Conservation (phyloP, 1,140 invertebrate genomes). For the Drosophila parabipectinata region DNA sequence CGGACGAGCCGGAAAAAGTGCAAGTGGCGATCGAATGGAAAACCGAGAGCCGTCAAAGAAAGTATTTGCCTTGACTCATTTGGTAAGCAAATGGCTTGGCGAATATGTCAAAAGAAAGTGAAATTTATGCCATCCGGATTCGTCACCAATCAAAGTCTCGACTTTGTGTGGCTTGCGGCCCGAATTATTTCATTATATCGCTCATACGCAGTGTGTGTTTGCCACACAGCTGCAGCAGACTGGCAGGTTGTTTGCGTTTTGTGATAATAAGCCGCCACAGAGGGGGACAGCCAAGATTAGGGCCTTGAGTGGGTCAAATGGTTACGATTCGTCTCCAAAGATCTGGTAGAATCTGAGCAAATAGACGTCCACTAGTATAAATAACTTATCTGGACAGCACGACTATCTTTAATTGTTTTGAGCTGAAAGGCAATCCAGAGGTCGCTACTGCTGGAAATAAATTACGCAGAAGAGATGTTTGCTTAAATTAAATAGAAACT, state of each 20-base stretch:
- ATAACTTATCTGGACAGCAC: conserved; percentile 22
- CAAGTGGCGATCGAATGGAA: conserved; percentile 38
- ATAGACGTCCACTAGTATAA: conserved; percentile 12
- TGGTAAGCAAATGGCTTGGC: conserved; percentile 33
- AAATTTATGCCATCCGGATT: conserved; percentile 58
- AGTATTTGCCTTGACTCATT: conserved; percentile 50
- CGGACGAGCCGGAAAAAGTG: conserved; percentile 48
- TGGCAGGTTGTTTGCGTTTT: conserved; percentile 27
- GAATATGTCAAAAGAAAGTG: conserved; percentile 70
- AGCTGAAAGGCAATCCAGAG: background rate
- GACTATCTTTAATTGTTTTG: conserved; percentile 34
- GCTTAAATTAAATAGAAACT: background rate
- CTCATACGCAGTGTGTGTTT: conserved; percentile 50
- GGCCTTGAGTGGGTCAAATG: conserved; percentile 36
- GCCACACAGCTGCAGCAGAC: conserved; percentile 10
- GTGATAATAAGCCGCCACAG: conserved; percentile 21
- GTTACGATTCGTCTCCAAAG: conserved; percentile 25
- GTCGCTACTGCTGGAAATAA: background rate
- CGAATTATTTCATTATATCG: conserved; percentile 17
- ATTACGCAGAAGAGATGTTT: background rate
- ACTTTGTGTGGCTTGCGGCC: background rate
- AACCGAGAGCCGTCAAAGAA: conserved; percentile 10
- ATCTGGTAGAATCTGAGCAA: conserved; percentile 27
- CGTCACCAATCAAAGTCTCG: conserved; percentile 62
- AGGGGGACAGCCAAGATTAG: conserved; percentile 38